These are phyloP conservation scores for Andricus quercusramuli DNA, from an alignment of 2,888 invertebrate genomes.

Conservation along the genomic window DNA sequence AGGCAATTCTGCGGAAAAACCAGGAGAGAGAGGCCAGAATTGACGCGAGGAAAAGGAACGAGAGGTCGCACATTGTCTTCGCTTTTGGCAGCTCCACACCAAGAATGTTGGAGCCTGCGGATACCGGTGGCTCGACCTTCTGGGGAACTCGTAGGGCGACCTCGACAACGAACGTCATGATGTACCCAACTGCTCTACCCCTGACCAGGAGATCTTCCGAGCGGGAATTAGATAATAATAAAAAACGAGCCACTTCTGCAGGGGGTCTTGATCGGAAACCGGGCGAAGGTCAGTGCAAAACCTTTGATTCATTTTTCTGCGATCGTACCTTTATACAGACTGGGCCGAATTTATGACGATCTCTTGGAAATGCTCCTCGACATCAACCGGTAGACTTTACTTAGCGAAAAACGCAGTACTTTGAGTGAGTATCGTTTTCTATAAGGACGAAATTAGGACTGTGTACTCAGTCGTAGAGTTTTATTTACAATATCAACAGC, in stretches of 20 bases:
- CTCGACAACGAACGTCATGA: slow-evolving; percentile 93
- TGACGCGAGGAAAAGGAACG: slow-evolving; percentile 89
- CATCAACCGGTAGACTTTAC: slow-evolving; percentile 3
- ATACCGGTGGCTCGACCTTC: slow-evolving; percentile 87
- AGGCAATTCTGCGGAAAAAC: slow-evolving; percentile 91
- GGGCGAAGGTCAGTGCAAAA: slow-evolving; percentile 80
- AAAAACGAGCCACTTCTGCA: slow-evolving; percentile 88
- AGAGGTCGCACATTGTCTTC: slow-evolving; percentile 87
- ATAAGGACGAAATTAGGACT: slow-evolving; percentile 10
- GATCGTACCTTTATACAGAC: slow-evolving; percentile 16
- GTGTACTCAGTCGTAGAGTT: slow-evolving; percentile 28
- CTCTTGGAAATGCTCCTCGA: slow-evolving; percentile 25
- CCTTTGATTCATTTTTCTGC: slow-evolving; percentile 6
- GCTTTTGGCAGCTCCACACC: slow-evolving; percentile 96
- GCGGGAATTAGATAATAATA: slow-evolving; percentile 87
- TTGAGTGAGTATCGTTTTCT: slow-evolving; percentile 28
- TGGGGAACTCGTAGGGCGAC: slow-evolving; percentile 94
- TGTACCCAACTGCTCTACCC: slow-evolving; percentile 84
- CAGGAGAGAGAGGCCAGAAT: slow-evolving; percentile 90
- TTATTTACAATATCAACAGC: slow-evolving; percentile 13
- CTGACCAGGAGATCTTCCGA: slow-evolving; percentile 92
- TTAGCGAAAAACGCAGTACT: slow-evolving; percentile 16
- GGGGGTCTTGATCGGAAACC: slow-evolving; percentile 85
- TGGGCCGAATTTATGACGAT: slow-evolving; percentile 38
- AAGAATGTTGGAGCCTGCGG: slow-evolving; percentile 90